Percentiles rank a stretch among this genome's conserved stretches.
Evolutionary conservation across 2,888 invertebrate genomes (phyloP).

Genomic region (Steinernema carpocapsae): DNA sequence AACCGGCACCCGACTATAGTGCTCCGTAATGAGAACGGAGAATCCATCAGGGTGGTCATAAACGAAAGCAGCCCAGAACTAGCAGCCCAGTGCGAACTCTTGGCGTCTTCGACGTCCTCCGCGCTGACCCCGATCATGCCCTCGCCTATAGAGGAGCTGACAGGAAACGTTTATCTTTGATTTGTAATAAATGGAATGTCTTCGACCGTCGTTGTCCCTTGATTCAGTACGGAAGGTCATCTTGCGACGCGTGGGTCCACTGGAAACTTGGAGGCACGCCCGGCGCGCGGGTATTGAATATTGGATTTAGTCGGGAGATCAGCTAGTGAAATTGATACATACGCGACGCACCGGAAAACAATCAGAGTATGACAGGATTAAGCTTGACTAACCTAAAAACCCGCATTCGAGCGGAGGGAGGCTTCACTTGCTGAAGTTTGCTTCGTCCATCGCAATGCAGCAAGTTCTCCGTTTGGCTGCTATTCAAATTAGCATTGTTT

Average conservation of each 20-base stretch:
- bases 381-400: constrained; percentile 34
- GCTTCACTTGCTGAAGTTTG: constrained; percentile 5
- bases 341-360: constrained; percentile 35
- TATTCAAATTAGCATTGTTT: neutral
- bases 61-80: neutral
- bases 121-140: neutral
- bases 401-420: constrained; percentile 13
- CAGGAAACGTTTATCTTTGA: constrained; percentile 27
- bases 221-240: neutral
- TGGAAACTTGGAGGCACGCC: too few species aligned
- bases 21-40: constrained; percentile 14
- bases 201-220: neutral
- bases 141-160: neutral
- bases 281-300: neutral
- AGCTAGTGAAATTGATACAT: constrained; percentile 32
- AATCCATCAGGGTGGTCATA: constrained; percentile 3
- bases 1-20: constrained; percentile 3
- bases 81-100: neutral
- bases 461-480: neutral
- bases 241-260: too few species aligned
- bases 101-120: neutral
- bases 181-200: neutral
- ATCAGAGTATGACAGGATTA: constrained; percentile 35
- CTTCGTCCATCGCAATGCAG: neutral
- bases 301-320: constrained; percentile 29